Percentiles rank a stretch among this genome's conserved stretches.
Evolutionary conservation across 1,140 invertebrate genomes (phyloP).

Genomic region (Aphaenogaster floridana): DNA sequence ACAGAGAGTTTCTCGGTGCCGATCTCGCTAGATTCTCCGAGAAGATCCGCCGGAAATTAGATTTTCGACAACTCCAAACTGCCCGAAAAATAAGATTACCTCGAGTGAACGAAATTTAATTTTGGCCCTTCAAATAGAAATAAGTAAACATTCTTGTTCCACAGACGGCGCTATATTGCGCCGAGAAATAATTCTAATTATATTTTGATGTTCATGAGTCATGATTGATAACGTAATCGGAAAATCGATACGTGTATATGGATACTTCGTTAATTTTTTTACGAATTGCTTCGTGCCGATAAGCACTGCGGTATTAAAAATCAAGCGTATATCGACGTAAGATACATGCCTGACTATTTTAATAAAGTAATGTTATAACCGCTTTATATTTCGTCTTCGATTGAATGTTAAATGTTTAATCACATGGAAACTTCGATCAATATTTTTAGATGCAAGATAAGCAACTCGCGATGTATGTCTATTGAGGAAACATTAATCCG

Average conservation of each 20-base stretch:
- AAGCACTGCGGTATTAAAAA: conserved; percentile 11
- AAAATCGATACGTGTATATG: conserved; percentile 1
- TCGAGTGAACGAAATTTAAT: conserved; percentile 24
- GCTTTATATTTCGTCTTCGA: neutral
- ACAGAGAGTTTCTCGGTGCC: neutral
- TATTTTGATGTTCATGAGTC: neutral
- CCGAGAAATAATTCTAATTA: neutral
- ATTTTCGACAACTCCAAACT: conserved; percentile 29
- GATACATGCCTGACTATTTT: neutral
- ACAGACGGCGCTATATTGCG: neutral
- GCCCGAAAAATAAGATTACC: conserved; percentile 28
- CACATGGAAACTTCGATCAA: neutral
- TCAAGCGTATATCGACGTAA: neutral
- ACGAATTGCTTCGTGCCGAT: neutral
- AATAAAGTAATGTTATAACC: neutral
- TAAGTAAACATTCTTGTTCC: neutral
- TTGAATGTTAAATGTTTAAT: conserved; percentile 8
- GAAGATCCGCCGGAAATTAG: conserved; percentile 32
- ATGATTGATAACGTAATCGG: neutral
- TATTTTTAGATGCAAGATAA: conserved; percentile 11
- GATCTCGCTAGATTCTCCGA: conserved; percentile 22
- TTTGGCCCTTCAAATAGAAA: neutral
- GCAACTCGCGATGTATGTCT: neutral
- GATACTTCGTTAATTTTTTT: neutral
- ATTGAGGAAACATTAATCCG: neutral